Conservation (phyloP, 2,888 invertebrate species). For the Seira musarum region DNA sequence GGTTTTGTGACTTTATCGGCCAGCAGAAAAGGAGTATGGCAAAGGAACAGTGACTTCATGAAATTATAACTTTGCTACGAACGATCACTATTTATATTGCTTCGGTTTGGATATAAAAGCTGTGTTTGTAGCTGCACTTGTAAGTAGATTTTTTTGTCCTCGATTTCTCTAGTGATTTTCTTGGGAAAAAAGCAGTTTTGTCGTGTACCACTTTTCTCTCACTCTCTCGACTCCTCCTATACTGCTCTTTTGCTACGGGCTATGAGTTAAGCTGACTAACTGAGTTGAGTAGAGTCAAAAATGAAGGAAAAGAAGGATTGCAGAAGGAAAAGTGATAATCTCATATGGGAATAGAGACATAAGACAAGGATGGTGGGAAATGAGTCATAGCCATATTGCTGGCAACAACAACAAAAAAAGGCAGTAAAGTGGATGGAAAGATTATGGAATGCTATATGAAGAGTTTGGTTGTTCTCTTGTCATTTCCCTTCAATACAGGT, state of each 20-base stretch:
- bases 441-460: too few species aligned
- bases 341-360: constrained; percentile 6
- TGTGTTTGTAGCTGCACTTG: constrained; percentile 5
- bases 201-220: constrained; percentile 14
- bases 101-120: neutral
- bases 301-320: neutral
- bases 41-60: constrained; percentile 52
- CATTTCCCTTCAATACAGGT: neutral
- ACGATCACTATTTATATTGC: constrained; percentile 22
- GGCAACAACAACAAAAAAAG: too few species aligned
- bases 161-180: constrained; percentile 12
- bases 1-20: constrained; percentile 59
- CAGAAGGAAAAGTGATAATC: constrained; percentile 11
- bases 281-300: too few species aligned
- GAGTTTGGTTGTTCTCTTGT: too few species aligned
- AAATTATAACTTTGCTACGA: constrained; percentile 41
- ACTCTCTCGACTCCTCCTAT: neutral
- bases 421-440: too few species aligned
- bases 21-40: constrained; percentile 45
- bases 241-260: neutral
- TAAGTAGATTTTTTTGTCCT: constrained; percentile 13
- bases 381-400: too few species aligned
- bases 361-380: neutral
- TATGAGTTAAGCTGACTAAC: neutral
- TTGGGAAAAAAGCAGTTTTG: constrained; percentile 2